These are phyloP conservation scores for Semibalanus balanoides DNA, from an alignment of 1,140 invertebrate genomes.

Conservation along the genomic window DNA sequence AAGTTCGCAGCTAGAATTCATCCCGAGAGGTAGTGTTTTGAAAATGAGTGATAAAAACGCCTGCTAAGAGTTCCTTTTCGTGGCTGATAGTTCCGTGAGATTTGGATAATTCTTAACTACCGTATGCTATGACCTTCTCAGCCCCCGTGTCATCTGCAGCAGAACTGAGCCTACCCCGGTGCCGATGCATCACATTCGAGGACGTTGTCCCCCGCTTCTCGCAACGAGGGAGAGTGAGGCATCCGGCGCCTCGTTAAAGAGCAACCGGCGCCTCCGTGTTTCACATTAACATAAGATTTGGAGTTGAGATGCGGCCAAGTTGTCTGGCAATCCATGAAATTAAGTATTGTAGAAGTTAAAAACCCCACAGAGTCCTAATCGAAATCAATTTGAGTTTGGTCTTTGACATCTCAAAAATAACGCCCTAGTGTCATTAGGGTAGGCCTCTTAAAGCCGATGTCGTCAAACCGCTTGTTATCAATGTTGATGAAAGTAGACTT, in stretches of 20 bases:
- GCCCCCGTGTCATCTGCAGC: neutral
- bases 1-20: neutral
- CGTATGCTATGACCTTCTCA: neutral
- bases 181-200: neutral
- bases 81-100: slow-evolving; percentile 4
- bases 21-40: neutral
- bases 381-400: no score
- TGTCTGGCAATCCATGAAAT: no score
- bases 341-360: no score
- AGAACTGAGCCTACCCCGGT: neutral
- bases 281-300: no score
- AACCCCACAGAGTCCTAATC: no score
- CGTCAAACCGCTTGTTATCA: no score
- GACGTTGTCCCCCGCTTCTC: neutral
- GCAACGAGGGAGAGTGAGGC: neutral
- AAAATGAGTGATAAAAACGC: neutral
- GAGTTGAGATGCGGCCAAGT: no score
- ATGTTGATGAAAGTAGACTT: no score
- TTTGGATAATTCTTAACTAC: neutral
- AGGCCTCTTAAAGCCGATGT: no score
- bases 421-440: no score
- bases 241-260: neutral
- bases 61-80: neutral
- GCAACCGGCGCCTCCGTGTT: neutral
- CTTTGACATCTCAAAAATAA: no score